phyloP scores from a whole-genome alignment of 2,797 vertebrate species.

The Coreius guichenoti region DNA sequence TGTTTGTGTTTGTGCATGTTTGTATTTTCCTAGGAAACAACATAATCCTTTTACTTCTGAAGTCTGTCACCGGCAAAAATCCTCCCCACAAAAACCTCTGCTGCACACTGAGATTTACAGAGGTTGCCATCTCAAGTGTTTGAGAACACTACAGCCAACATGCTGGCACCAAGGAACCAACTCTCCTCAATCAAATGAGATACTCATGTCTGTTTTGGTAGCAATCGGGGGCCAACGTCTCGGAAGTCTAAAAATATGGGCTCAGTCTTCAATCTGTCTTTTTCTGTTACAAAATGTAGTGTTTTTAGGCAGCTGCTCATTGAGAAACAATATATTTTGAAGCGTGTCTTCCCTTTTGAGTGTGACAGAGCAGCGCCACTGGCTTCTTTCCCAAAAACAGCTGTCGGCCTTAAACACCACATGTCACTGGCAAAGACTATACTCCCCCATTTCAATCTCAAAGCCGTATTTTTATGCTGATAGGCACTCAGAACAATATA shows the following conservation, averaged over 20 bases:
- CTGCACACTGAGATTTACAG: conserved; percentile 41
- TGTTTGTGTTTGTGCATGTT: conserved; percentile 55
- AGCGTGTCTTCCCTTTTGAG: conserved; percentile 28
- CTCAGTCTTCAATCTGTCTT: conserved; percentile 14
- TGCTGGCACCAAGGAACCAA: background rate
- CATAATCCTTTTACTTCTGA: conserved; percentile 48
- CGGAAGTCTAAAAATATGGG: conserved; percentile 23
- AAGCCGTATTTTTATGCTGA: conserved; percentile 27
- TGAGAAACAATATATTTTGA: conserved; percentile 48
- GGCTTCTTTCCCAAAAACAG: conserved; percentile 27
- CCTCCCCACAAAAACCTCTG: conserved; percentile 11
- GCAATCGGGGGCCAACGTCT: conserved; percentile 4
- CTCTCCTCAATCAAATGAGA: conserved; percentile 16
- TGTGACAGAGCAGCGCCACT: conserved; percentile 24
- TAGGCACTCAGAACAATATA: conserved; percentile 1
- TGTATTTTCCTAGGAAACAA: background rate
- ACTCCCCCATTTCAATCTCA: conserved; percentile 10
- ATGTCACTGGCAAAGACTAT: conserved; percentile 28
- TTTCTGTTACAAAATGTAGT: background rate
- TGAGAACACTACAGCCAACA: background rate
- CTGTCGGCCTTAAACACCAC: conserved; percentile 42
- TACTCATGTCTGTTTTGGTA: conserved; percentile 28
- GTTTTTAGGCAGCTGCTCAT: conserved; percentile 36
- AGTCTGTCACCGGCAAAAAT: conserved; percentile 30
- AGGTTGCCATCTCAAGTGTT: conserved; percentile 15